These are phyloP conservation scores for Yponomeuta plumbellus DNA, from an alignment of 2,888 invertebrate genomes.

Conservation along the genomic window DNA sequence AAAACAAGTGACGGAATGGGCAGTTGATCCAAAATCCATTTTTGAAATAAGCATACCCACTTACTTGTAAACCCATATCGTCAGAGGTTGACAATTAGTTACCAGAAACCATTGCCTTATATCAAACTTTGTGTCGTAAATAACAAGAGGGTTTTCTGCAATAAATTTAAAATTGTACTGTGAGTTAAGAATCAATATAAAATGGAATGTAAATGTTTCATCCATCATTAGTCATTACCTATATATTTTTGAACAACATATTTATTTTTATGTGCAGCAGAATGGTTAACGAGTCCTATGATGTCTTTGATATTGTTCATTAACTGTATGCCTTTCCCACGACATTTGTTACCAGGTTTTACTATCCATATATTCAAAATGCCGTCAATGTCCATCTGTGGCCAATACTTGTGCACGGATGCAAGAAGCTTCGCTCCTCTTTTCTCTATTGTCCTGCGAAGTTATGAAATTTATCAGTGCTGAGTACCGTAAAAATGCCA, in stretches of 20 bases:
- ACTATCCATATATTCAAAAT: constrained; percentile 94
- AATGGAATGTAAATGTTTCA: neutral
- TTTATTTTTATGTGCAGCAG: constrained; percentile 81
- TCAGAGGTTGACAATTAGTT: constrained; percentile 92
- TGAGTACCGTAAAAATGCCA: too few species aligned
- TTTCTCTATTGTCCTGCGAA: constrained; percentile 62
- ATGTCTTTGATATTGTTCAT: constrained; percentile 92
- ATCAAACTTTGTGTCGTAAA: constrained; percentile 95
- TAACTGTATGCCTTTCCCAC: constrained; percentile 92
- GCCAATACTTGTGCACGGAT: constrained; percentile 83
- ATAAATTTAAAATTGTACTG: constrained; percentile 26
- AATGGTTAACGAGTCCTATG: constrained; percentile 81
- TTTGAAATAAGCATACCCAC: constrained; percentile 19
- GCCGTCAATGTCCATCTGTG: constrained; percentile 90
- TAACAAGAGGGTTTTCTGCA: constrained; percentile 90
- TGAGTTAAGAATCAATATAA: neutral
- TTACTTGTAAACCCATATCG: constrained; percentile 95
- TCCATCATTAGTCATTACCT: constrained; percentile 71
- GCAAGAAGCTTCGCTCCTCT: constrained; percentile 79
- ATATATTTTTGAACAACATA: constrained; percentile 98
- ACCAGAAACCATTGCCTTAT: constrained; percentile 97
- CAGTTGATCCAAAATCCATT: neutral
- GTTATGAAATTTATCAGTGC: neutral
- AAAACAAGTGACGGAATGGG: neutral
- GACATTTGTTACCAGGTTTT: constrained; percentile 95